phyloP scores from a whole-genome alignment of 2,888 invertebrate genomes.

The Teinopalpus imperialis region DNA sequence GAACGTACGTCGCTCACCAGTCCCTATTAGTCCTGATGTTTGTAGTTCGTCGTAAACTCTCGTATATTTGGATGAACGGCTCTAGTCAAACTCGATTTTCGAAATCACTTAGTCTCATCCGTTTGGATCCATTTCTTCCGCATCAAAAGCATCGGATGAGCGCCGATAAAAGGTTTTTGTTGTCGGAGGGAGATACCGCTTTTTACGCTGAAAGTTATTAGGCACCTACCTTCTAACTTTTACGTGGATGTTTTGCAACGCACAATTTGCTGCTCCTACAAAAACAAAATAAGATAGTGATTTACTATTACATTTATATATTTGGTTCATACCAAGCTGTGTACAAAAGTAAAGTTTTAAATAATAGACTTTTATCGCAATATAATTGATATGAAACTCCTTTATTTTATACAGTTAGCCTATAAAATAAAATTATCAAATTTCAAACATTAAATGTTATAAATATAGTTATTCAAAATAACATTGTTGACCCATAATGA shows the following conservation, averaged over 20 bases:
- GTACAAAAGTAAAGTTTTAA: too few relatives aligned
- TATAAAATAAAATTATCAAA: background rate
- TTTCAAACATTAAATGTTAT: constrained; percentile 1
- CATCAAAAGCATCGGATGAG: constrained; percentile 46
- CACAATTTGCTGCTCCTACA: constrained; percentile 20
- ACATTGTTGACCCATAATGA: constrained; percentile 10
- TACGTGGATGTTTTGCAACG: constrained; percentile 26
- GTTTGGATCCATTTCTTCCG: constrained; percentile 44
- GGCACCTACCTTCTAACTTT: constrained; percentile 29
- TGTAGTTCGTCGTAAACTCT: constrained; percentile 31
- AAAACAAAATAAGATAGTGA: constrained; percentile 1
- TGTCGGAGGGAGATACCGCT: constrained; percentile 46
- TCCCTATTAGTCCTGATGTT: constrained; percentile 29
- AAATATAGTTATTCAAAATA: constrained; percentile 11
- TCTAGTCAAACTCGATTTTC: constrained; percentile 21
- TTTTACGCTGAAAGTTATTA: constrained; percentile 40
- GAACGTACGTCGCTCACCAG: constrained; percentile 27
- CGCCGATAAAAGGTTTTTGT: constrained; percentile 62
- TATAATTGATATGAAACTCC: too few relatives aligned
- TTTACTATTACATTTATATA: constrained; percentile 2
- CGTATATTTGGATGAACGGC: constrained; percentile 20
- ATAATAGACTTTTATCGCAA: too few relatives aligned
- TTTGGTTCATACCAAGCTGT: background rate
- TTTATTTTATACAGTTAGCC: too few relatives aligned
- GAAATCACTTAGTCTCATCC: constrained; percentile 26